Evolutionary conservation across 2,888 invertebrate genomes (phyloP).

Genomic region (Caenorhabditis sp.): DNA sequence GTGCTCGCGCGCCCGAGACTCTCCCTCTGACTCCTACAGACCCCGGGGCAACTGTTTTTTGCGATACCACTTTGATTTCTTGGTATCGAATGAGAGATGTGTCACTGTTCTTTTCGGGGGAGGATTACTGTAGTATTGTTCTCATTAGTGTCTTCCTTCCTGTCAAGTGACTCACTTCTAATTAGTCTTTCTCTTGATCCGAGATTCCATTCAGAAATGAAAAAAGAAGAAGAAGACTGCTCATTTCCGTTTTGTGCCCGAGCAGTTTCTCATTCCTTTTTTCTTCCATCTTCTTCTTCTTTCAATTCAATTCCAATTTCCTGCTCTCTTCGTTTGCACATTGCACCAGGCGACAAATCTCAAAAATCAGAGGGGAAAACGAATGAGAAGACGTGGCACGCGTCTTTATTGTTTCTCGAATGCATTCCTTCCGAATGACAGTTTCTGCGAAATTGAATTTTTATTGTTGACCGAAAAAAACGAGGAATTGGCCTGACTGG

Average conservation of each 20-base stretch:
- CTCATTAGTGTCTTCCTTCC: too few species aligned
- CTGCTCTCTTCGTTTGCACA: too few species aligned
- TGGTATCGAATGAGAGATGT: background rate
- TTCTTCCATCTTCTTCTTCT: constrained; percentile 19
- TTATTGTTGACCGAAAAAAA: constrained; percentile 8
- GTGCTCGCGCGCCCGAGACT: constrained; percentile 19
- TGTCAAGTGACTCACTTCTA: background rate
- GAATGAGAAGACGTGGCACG: too few species aligned
- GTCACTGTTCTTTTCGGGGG: background rate
- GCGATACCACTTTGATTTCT: background rate
- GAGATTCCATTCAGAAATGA: too few species aligned
- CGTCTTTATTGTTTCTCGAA: too few species aligned
- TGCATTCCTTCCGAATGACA: background rate
- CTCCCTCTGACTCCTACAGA: background rate
- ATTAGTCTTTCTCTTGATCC: background rate
- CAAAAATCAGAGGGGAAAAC: background rate
- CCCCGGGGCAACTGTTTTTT: constrained; percentile 17
- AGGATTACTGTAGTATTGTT: too few species aligned
- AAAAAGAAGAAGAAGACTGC: too few species aligned
- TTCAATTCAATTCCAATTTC: too few species aligned
- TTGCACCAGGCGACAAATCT: too few species aligned
- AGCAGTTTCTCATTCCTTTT: constrained; percentile 10
- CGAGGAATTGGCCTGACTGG: background rate
- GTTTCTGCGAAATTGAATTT: constrained; percentile 8
- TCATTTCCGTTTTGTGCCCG: background rate